Evolutionary conservation across 2,113 vertebrate species (phyloP).

Genomic region (Zonotrichia leucophrys): DNA sequence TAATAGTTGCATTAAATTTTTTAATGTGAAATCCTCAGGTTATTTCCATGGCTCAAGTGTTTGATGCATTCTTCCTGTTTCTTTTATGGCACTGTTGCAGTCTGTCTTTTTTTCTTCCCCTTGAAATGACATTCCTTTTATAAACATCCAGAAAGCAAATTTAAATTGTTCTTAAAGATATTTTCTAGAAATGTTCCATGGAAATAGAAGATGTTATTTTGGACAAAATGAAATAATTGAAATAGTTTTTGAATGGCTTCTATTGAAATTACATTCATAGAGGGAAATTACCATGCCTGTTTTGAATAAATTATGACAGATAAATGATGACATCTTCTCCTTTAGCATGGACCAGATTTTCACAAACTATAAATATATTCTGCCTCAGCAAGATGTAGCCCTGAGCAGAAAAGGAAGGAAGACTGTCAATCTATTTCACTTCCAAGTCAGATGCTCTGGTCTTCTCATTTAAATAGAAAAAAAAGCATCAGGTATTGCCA

Average conservation of each 20-base stretch:
- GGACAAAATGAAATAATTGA: neutral
- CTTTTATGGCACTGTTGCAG: neutral
- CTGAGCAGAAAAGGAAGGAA: neutral
- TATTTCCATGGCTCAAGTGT: neutral
- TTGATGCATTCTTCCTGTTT: neutral
- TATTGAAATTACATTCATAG: neutral
- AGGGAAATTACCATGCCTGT: neutral
- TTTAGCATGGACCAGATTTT: neutral
- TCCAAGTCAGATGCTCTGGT: neutral
- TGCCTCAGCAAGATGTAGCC: neutral
- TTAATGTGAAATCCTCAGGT: neutral
- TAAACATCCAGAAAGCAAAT: neutral
- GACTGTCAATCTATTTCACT: neutral
- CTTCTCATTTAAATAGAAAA: slow-evolving; percentile 11
- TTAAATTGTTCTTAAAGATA: neutral
- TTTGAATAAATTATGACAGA: neutral
- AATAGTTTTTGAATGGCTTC: neutral
- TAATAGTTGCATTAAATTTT: neutral
- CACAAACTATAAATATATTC: neutral
- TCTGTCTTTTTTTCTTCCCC: neutral
- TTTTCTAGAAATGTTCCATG: neutral
- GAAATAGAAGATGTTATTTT: neutral
- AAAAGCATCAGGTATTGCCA: neutral
- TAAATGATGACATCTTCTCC: neutral
- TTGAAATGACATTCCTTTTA: neutral